Conservation (phyloP, 2,797 vertebrate genomes). For the Graptemys geographica region DNA sequence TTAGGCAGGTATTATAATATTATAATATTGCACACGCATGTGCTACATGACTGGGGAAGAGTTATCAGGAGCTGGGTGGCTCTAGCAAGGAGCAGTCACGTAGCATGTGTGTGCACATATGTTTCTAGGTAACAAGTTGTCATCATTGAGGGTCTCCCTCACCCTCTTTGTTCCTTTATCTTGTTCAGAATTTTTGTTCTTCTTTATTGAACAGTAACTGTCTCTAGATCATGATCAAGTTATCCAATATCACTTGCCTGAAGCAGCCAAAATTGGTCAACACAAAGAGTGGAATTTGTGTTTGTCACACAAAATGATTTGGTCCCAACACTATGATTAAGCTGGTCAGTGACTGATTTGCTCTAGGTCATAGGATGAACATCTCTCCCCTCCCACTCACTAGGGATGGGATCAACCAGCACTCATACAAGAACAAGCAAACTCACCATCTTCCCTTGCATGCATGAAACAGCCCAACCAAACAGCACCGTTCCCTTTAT, state of each 20-base stretch:
- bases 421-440: too few relatives aligned
- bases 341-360: not conserved
- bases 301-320: not conserved
- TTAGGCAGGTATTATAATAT: not conserved
- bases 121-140: not conserved
- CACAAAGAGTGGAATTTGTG: not conserved
- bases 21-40: not conserved
- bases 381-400: not conserved
- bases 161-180: accelerated
- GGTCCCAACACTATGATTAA: constrained; percentile 15
- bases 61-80: too few relatives aligned
- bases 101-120: not conserved
- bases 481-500: not conserved
- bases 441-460: too few relatives aligned
- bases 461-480: too few relatives aligned
- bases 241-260: not conserved
- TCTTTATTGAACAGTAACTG: not conserved
- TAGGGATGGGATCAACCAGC: not conserved
- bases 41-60: not conserved
- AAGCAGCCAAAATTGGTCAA: not conserved
- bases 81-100: too few relatives aligned
- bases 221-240: not conserved
- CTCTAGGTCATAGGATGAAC: not conserved
- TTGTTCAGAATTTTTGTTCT: too few relatives aligned
- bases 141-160: not conserved